phyloP scores from a whole-genome alignment of 2,113 vertebrate species.

The Malurus alboscapulatus region DNA sequence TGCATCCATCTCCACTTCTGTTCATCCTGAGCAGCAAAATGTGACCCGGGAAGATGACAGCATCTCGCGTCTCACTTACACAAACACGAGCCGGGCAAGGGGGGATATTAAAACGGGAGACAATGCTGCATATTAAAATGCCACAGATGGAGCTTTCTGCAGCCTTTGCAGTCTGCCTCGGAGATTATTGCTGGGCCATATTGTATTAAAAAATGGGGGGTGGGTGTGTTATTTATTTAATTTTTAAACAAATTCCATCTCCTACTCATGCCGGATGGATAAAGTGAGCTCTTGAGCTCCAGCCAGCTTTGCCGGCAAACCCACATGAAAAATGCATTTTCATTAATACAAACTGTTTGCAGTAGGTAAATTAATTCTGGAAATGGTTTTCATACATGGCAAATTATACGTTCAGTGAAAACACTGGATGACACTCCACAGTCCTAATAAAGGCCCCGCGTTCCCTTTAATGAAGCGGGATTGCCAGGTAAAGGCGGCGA shows the following conservation, averaged over 20 bases:
- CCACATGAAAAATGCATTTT: constrained; percentile 65
- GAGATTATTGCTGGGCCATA: constrained; percentile 54
- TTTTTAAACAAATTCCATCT: constrained; percentile 64
- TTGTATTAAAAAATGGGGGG: constrained; percentile 52
- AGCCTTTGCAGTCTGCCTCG: constrained; percentile 9
- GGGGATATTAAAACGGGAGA: constrained; percentile 37
- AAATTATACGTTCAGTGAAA: constrained; percentile 48
- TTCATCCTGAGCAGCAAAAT: constrained; percentile 23
- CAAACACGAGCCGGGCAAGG: constrained; percentile 19
- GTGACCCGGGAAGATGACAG: constrained; percentile 56
- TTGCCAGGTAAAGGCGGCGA: constrained; percentile 1
- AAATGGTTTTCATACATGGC: constrained; percentile 67
- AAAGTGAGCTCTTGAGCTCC: constrained; percentile 63
- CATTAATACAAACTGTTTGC: constrained; percentile 77
- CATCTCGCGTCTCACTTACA: constrained; percentile 17
- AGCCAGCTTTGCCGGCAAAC: constrained; percentile 46
- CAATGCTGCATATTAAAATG: constrained; percentile 64
- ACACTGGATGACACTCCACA: neutral
- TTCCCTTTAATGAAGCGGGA: neutral
- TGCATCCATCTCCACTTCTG: constrained; percentile 44
- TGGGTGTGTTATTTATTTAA: constrained; percentile 66
- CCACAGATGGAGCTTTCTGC: constrained; percentile 53
- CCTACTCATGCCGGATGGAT: constrained; percentile 65
- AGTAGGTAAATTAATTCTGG: constrained; percentile 75
- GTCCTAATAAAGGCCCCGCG: neutral